A percentile compares a stretch with the other conserved stretches of the same genome.
These are phyloP conservation scores for Valencia hispanica DNA, from an alignment of 2,797 vertebrate species.

Conservation along the genomic window DNA sequence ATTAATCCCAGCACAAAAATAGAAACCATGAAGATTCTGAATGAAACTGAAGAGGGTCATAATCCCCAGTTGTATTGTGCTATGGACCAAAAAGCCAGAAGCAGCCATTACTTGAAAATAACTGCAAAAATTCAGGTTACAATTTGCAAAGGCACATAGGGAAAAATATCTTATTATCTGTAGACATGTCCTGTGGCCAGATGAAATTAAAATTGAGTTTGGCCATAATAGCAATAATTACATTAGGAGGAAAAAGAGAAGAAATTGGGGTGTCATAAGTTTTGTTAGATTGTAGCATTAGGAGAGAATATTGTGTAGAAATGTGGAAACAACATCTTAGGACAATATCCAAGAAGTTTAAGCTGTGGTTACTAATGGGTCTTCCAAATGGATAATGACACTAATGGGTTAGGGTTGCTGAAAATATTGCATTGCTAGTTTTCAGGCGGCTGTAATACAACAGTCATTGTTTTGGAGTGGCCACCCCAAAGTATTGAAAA, in stretches of 20 bases:
- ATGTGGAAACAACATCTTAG: background rate
- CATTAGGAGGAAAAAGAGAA: background rate
- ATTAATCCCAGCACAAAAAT: background rate
- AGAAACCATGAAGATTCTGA: background rate
- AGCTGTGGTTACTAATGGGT: background rate
- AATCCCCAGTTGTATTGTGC: background rate
- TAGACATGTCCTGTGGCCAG: background rate
- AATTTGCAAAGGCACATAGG: background rate
- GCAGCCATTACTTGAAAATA: too few species aligned
- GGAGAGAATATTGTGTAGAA: background rate
- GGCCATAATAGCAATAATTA: background rate
- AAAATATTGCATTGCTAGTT: background rate
- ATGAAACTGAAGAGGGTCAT: background rate
- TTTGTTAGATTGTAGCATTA: background rate
- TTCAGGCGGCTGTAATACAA: background rate
- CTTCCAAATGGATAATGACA: background rate
- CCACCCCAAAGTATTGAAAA: background rate
- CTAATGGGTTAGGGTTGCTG: too few species aligned
- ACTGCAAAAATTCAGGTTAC: too few species aligned
- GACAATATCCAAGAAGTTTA: background rate
- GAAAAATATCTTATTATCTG: background rate
- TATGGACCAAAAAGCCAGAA: background rate
- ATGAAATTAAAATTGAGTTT: background rate
- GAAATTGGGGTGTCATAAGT: too few species aligned
- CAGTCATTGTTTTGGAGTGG: background rate